phyloP scores from a whole-genome alignment of 2,888 invertebrate genomes.

The Limnephilus auricula region DNA sequence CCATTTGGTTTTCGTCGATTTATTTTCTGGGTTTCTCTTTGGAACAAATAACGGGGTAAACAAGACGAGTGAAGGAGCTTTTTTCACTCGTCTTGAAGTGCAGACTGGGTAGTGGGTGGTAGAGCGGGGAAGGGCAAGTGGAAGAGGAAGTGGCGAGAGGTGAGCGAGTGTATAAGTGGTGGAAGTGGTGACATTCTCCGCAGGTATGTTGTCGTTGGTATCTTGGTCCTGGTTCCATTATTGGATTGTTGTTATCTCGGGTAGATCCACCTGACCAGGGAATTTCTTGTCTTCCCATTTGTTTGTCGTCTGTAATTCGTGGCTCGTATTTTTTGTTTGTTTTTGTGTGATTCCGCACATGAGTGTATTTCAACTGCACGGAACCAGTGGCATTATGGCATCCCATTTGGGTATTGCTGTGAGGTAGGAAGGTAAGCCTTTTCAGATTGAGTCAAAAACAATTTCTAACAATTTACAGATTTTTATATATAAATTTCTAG shows the following conservation, averaged over 20 bases:
- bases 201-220: not conserved
- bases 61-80: slow-evolving; percentile 6
- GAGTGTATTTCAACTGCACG: not conserved
- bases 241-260: slow-evolving; percentile 1
- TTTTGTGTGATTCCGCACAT: not conserved
- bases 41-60: slow-evolving; percentile 2
- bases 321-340: not conserved
- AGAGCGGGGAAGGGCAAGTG: not conserved
- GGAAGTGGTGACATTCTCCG: not conserved
- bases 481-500: no score
- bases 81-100: slow-evolving; percentile 12
- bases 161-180: not conserved
- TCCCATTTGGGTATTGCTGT: not conserved
- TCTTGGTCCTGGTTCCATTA: not conserved
- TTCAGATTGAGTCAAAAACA: no score
- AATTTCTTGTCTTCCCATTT: not conserved
- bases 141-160: not conserved
- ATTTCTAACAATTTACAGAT: no score
- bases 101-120: not conserved
- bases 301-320: not conserved
- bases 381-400: not conserved
- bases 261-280: not conserved
- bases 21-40: not conserved
- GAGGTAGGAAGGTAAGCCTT: not conserved
- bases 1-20: not conserved